Percentiles rank a stretch among this genome's conserved stretches.
Evolutionary conservation across 2,797 vertebrate species (phyloP).

Genomic region (Sebastes iracundus): DNA sequence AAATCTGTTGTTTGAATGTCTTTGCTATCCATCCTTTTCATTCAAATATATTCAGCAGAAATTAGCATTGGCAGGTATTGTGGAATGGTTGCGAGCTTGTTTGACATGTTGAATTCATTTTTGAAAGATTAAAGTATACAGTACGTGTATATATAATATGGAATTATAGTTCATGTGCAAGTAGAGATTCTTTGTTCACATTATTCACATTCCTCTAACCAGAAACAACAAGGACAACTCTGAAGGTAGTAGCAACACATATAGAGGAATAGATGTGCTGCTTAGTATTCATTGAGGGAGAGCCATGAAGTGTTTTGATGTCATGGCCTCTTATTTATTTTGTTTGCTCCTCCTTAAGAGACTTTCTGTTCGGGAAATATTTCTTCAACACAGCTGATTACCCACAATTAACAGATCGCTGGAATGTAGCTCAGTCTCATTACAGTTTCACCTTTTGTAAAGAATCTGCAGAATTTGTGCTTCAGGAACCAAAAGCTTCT

Average conservation of each 20-base stretch:
- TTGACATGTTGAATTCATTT: neutral
- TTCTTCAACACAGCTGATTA: constrained; percentile 9
- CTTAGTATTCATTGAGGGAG: constrained; percentile 5
- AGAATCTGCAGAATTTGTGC: neutral
- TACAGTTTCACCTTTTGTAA: neutral
- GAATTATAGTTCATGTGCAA: neutral
- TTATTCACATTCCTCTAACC: neutral
- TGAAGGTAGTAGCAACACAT: neutral
- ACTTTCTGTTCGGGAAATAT: constrained; percentile 7
- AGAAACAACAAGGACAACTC: neutral
- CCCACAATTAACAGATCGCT: neutral
- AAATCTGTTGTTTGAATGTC: neutral
- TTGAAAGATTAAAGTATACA: neutral
- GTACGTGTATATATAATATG: neutral
- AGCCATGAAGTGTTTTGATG: neutral
- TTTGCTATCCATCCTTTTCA: neutral
- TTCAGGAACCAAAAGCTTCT: neutral
- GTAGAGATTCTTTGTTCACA: neutral
- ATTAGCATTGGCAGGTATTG: neutral
- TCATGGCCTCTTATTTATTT: constrained; percentile 6
- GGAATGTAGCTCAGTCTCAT: neutral
- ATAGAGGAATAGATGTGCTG: neutral
- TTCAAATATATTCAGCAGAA: neutral
- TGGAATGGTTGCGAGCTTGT: neutral
- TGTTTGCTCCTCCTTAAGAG: neutral